These are phyloP conservation scores for Mesorhabditis spiculigera DNA, from an alignment of 2,888 invertebrate genomes.

Conservation along the genomic window DNA sequence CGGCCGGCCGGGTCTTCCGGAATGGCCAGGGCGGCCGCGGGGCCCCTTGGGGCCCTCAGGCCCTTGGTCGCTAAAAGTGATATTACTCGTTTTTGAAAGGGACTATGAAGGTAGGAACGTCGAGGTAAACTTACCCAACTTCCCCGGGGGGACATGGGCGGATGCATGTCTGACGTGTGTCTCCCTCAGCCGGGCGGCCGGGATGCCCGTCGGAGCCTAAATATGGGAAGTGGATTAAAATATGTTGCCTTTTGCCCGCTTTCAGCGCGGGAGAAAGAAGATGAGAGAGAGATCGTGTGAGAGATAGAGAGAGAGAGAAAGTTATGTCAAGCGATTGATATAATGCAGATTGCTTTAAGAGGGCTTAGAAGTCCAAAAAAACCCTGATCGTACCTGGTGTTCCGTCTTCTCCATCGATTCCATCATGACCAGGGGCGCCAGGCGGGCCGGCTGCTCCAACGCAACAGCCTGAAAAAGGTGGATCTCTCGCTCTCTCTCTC, in stretches of 20 bases:
- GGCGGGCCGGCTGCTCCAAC: conserved; percentile 30
- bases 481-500: no score
- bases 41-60: conserved; percentile 13
- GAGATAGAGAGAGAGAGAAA: no score
- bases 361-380: conserved; percentile 22
- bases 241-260: no score
- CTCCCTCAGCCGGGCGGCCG: conserved; percentile 32
- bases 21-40: not conserved
- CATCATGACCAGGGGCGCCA: conserved; percentile 26
- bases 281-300: no score
- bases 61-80: conserved; percentile 24
- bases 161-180: conserved; percentile 21
- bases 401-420: conserved; percentile 31
- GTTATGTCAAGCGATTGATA: no score
- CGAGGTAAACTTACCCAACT: conserved; percentile 16
- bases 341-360: no score
- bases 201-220: conserved; percentile 21
- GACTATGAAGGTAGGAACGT: not conserved
- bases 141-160: conserved; percentile 32
- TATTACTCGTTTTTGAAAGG: not conserved
- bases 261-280: no score
- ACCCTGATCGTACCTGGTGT: conserved; percentile 23
- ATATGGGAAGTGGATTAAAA: not conserved
- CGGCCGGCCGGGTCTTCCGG: conserved; percentile 18
- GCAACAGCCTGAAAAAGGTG: conserved; percentile 23